phyloP scores from a whole-genome alignment of 2,113 vertebrate genomes.

The Cephalopholis sonnerati region DNA sequence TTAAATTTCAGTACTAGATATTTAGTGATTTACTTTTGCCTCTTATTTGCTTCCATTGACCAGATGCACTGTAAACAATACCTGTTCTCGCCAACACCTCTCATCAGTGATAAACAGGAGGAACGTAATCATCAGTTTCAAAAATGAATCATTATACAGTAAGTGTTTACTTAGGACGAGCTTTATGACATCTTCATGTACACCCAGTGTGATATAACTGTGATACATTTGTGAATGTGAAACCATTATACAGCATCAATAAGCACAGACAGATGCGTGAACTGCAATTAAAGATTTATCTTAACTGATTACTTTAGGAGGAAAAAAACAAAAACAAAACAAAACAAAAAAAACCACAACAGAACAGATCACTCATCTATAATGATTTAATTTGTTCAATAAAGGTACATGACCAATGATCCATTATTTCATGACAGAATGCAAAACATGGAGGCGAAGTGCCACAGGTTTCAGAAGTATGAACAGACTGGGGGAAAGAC shows the following conservation, averaged over 20 bases:
- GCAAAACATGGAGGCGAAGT: conserved; percentile 46
- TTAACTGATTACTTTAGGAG: background rate
- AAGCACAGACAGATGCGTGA: background rate
- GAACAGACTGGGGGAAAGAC: background rate
- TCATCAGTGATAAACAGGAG: too few species aligned
- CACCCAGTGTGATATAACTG: too few species aligned
- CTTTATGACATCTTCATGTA: background rate
- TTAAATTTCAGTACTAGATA: too few species aligned
- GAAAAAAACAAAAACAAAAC: background rate
- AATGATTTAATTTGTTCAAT: conserved; percentile 74
- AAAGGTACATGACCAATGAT: conserved; percentile 50
- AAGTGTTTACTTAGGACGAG: background rate
- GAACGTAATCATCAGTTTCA: background rate
- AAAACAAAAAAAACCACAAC: background rate
- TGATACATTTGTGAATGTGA: background rate
- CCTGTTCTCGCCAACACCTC: background rate
- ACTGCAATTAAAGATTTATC: too few species aligned
- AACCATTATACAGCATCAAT: background rate
- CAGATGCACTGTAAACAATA: background rate
- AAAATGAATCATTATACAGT: background rate
- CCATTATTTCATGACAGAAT: conserved; percentile 49
- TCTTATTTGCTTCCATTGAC: too few species aligned
- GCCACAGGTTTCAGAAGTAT: conserved; percentile 35
- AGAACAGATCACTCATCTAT: conserved; percentile 13
- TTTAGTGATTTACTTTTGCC: too few species aligned